These are phyloP conservation scores for Papilio polyxenes DNA, from an alignment of 1,140 invertebrate species.

Conservation along the genomic window DNA sequence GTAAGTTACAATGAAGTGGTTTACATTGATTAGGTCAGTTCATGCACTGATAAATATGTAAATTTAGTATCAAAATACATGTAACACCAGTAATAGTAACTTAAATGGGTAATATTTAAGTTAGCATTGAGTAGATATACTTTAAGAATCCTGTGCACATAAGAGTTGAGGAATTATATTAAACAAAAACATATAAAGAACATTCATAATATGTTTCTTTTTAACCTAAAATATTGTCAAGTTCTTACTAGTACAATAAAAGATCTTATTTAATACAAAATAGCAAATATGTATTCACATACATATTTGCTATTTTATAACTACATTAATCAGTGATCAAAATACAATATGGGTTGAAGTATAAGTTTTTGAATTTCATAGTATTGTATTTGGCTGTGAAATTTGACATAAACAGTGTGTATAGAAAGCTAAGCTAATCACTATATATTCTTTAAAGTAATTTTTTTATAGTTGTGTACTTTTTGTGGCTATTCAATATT, in stretches of 20 bases:
- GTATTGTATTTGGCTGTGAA: background rate
- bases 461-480: background rate
- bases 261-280: too few relatives aligned
- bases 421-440: background rate
- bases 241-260: too few relatives aligned
- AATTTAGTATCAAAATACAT: conserved; percentile 11
- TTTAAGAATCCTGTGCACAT: background rate
- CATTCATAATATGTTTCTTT: too few relatives aligned
- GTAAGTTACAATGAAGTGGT: conserved; percentile 15
- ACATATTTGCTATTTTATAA: too few relatives aligned
- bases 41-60: conserved; percentile 26
- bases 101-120: background rate
- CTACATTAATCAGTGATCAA: background rate
- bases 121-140: background rate
- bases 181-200: too few relatives aligned
- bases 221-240: too few relatives aligned
- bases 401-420: background rate
- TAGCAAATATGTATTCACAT: too few relatives aligned
- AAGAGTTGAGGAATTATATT: too few relatives aligned
- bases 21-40: conserved; percentile 32
- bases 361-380: background rate
- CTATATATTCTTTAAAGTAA: background rate
- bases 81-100: conserved; percentile 8
- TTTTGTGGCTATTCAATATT: background rate
- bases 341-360: background rate